These are phyloP conservation scores for Sandelia bainsii DNA, from an alignment of 2,797 vertebrate species.

Conservation along the genomic window DNA sequence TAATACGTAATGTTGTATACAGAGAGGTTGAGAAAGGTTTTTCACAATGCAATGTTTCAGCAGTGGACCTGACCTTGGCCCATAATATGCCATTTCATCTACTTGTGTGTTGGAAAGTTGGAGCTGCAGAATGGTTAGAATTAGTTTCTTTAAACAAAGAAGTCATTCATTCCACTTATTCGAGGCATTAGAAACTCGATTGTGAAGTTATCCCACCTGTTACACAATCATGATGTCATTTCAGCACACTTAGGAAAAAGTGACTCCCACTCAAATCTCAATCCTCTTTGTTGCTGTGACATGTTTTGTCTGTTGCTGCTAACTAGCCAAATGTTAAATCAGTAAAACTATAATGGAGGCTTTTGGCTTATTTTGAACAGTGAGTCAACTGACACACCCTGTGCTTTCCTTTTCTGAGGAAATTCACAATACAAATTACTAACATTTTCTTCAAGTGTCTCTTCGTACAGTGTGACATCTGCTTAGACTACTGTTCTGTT, in stretches of 20 bases:
- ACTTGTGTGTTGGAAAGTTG: slow-evolving; percentile 23
- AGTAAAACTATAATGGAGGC: slow-evolving; percentile 31
- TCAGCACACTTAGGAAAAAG: slow-evolving; percentile 68
- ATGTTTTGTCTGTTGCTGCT: slow-evolving; percentile 35
- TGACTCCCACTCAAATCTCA: slow-evolving; percentile 47
- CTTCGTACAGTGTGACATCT: slow-evolving; percentile 33
- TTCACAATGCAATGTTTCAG: neutral
- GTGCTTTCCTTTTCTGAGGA: slow-evolving; percentile 23
- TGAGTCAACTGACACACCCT: slow-evolving; percentile 45
- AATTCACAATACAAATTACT: slow-evolving; percentile 42
- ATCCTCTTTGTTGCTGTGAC: slow-evolving; percentile 30
- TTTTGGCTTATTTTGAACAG: slow-evolving; percentile 35
- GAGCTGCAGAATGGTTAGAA: slow-evolving; percentile 41
- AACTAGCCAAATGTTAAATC: slow-evolving; percentile 32
- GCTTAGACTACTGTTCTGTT: slow-evolving; percentile 40
- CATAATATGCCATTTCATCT: slow-evolving; percentile 6
- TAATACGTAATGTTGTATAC: neutral
- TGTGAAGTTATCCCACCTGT: slow-evolving; percentile 71
- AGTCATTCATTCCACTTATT: slow-evolving; percentile 53
- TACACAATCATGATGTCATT: slow-evolving; percentile 71
- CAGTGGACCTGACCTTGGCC: neutral
- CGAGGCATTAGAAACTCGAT: slow-evolving; percentile 29
- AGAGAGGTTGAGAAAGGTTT: slow-evolving; percentile 5
- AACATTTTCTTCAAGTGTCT: slow-evolving; percentile 34
- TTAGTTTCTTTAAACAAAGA: slow-evolving; percentile 60